phyloP scores from a whole-genome alignment of 2,113 vertebrate genomes.

The Callorhinus ursinus region DNA sequence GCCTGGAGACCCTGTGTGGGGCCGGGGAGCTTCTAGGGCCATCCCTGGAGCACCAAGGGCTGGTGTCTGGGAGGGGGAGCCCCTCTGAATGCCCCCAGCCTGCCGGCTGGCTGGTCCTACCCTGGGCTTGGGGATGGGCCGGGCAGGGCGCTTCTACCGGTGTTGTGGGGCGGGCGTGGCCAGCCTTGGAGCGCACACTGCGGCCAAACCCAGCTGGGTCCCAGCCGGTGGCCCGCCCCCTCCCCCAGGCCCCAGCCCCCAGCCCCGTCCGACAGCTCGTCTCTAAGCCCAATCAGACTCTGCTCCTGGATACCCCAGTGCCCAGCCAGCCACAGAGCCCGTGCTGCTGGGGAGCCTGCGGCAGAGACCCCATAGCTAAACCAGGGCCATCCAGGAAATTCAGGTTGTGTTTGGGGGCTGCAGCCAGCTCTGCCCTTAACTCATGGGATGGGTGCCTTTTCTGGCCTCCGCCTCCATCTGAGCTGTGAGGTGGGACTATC shows the following conservation, averaged over 20 bases:
- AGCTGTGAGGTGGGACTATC: neutral
- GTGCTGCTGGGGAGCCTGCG: accelerated
- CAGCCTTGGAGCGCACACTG: too few species aligned
- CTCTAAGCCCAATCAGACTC: neutral
- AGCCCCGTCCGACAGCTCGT: neutral
- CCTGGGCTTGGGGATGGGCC: neutral
- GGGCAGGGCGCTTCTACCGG: too few species aligned
- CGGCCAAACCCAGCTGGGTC: neutral
- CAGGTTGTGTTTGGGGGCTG: neutral
- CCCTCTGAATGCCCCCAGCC: neutral
- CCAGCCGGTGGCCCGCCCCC: neutral
- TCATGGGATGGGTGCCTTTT: accelerated
- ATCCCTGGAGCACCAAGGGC: neutral
- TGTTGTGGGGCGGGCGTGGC: neutral
- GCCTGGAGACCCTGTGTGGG: neutral
- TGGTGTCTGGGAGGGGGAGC: neutral
- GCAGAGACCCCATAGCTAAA: accelerated
- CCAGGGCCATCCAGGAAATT: neutral
- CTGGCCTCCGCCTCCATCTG: neutral
- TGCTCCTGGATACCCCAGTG: neutral
- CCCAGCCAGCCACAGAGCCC: neutral
- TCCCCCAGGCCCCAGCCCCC: neutral
- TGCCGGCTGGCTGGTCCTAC: neutral
- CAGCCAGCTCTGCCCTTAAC: neutral
- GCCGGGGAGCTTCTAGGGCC: neutral